Evolutionary conservation across 2,113 vertebrate species (phyloP), one percentile per base, ranked within the genome.

Genomic region (Larimichthys crocea): DNA sequence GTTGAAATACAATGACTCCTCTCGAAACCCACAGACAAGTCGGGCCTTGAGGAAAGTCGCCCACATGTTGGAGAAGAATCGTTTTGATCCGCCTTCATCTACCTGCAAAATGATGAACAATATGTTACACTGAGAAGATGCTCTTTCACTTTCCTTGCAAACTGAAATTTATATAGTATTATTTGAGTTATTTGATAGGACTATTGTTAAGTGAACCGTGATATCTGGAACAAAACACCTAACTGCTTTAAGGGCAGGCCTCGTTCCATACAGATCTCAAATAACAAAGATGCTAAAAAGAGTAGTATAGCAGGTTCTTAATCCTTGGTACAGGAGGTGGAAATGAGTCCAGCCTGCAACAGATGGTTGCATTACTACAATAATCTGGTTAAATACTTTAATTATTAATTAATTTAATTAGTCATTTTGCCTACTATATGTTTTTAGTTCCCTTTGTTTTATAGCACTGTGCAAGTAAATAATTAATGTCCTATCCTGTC

Each of bases 21-120:
- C n/a, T 0, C 95, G 92, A 26, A 96, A 95, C 0, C 96, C 97
- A 29, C 98, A 99, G n/a, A 98, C 95, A 50, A 99, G 94, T 12
- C 94, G 96, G 42, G 97, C 96, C 82, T 98, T 99, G 59, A 99
- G 94, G 82, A 99, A 98, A 0, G 97, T 96, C 4, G 97, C 97
- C 97, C 97, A 99, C 53, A 95, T 97, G 88, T 97, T 96, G 76
- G 96, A 96, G 0, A 97, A 96, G 22, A 96, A 92, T 56, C 93
- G 91, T 76, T 96, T 97, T 0, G 94, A 86, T 2, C 97, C 96
- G 0, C 97, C 98, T 86, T 96, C 95, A 73, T 99, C 98, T 6
- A 94, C 93, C 98, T 99, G 89, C 2, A 76, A 79, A 56, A 74
- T 70, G 4, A 72, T 5, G 29, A 77, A 2, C 0, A 9, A 20